Evolutionary conservation across 2,888 invertebrate genomes (phyloP).

Genomic region (Ophioninae sp.): DNA sequence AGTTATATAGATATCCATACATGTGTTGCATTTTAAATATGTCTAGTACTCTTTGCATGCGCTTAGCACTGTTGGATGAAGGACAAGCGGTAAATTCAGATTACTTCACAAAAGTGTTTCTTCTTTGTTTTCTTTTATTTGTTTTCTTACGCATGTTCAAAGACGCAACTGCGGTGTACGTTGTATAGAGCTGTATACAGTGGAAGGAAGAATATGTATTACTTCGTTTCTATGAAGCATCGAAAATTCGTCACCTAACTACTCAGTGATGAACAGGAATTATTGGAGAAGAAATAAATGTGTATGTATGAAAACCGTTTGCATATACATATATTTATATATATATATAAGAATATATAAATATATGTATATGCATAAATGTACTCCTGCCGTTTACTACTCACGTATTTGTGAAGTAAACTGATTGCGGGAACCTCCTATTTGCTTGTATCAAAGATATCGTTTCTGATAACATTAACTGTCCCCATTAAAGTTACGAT

Average conservation of each 20-base stretch:
- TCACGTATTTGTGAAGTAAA: slow-evolving; percentile 65
- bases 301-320: background rate
- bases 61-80: slow-evolving; percentile 63
- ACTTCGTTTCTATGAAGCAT: slow-evolving; percentile 53
- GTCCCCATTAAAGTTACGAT: background rate
- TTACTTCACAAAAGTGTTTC: slow-evolving; percentile 60
- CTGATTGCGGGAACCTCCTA: slow-evolving; percentile 64
- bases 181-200: slow-evolving; percentile 11
- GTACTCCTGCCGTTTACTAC: slow-evolving; percentile 53
- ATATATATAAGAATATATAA: slow-evolving; percentile 8
- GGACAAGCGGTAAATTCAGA: slow-evolving; percentile 63
- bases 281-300: slow-evolving; percentile 7
- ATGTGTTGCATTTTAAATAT: slow-evolving; percentile 64
- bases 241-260: slow-evolving; percentile 54
- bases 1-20: slow-evolving; percentile 56
- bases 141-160: slow-evolving; percentile 45
- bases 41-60: slow-evolving; percentile 74
- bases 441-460: slow-evolving; percentile 65
- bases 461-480: slow-evolving; percentile 16
- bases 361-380: slow-evolving; percentile 8
- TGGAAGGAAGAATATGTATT: slow-evolving; percentile 23
- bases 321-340: slow-evolving; percentile 9
- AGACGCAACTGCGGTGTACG: slow-evolving; percentile 27
- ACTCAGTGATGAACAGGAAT: slow-evolving; percentile 48
- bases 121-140: background rate